These are phyloP conservation scores for Drosophila affinis DNA, from an alignment of 2,888 invertebrate species.

Conservation along the genomic window DNA sequence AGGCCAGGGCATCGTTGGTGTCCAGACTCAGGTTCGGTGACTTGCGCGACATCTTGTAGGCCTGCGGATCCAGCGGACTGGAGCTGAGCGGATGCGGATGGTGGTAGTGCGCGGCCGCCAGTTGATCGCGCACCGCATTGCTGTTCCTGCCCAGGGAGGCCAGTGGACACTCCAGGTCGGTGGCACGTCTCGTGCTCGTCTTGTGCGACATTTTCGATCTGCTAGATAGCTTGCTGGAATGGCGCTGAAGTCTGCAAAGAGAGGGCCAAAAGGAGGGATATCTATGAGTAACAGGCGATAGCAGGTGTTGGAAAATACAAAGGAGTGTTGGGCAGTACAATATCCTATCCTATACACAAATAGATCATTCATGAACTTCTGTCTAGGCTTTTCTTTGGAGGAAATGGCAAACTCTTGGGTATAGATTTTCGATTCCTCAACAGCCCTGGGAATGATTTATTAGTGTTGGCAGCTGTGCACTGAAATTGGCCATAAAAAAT, in stretches of 20 bases:
- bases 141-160: slow-evolving; percentile 86
- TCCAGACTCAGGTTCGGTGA: slow-evolving; percentile 82
- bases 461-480: neutral
- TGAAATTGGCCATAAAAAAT: neutral
- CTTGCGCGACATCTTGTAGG: slow-evolving; percentile 84
- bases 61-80: slow-evolving; percentile 84
- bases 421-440: too few relatives aligned
- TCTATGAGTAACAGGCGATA: neutral
- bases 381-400: too few relatives aligned
- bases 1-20: slow-evolving; percentile 68
- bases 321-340: neutral
- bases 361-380: too few relatives aligned
- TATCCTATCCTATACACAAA: too few relatives aligned
- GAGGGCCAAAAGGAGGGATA: neutral
- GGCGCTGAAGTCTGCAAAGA: slow-evolving; percentile 42
- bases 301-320: neutral
- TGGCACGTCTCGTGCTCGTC: slow-evolving; percentile 73
- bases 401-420: neutral
- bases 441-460: neutral
- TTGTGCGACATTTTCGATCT: slow-evolving; percentile 82
- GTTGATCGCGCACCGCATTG: slow-evolving; percentile 79
- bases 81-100: slow-evolving; percentile 84
- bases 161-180: slow-evolving; percentile 85
- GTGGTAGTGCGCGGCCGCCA: slow-evolving; percentile 78
- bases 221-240: slow-evolving; percentile 21